Evolutionary conservation across 2,797 vertebrate genomes (phyloP), one percentile per base, ranked within the genome.

Genomic region (Mus minutoides): DNA sequence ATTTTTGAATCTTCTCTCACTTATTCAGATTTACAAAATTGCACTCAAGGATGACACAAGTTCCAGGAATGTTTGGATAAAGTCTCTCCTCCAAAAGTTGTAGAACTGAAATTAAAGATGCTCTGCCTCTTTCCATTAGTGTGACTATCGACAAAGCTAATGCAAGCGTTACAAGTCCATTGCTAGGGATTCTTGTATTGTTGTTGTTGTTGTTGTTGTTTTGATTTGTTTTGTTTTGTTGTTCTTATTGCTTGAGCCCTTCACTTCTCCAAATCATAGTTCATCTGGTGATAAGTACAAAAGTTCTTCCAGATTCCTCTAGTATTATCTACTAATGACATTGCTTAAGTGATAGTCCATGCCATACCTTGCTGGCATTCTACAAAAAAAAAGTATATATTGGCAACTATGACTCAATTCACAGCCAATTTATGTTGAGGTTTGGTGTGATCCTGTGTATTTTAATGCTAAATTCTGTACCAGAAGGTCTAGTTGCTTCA

Each of bases 1-100:
- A 67, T 96, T 96, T 97, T 60, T 93, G 89, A 97, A 97, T 92
- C 71, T 95, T 85, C 76, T 79, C 96, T 90, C 77, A 80, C 79
- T 95, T 96, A 90, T 49, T 96, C 87, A 90, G 87, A 85, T 29
- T 71, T 92, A 62, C 19, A 60, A 80, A 96, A 92, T 58, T 95
- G 34, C 8, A 64, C 77, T 89, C 40, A 78, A 54, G 46, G 73
- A 97, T 56, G 24, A 90, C 11, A 31, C 19, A 89, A 78, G 34
- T 73, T 92, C 7, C 49, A 92, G 49, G 26, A 58, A 91, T 76
- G 75, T 60, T 96, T 92, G 75, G 19, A 75, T 21, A 6, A 92
- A 40, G 10, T 91, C 12, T 37, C 87, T 83, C n/a, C 4, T 37
- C 62, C 90, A 92, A 87, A 43, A 71, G 16, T 80, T 87, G 88